These are phyloP conservation scores for Melanostoma mellinum DNA, from an alignment of 2,888 invertebrate species.

Conservation along the genomic window DNA sequence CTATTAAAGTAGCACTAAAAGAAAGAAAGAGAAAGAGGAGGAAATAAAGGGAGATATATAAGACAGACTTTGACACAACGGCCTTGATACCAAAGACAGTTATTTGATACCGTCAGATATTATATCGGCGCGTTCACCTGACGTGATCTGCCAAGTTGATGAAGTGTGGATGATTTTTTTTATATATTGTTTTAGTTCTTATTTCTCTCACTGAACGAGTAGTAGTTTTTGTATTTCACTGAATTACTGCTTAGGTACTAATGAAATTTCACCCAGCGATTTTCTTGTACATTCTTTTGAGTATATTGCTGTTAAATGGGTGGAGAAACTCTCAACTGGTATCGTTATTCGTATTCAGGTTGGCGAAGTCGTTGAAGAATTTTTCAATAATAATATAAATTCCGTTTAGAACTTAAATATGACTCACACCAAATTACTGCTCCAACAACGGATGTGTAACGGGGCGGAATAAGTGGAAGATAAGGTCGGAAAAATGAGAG, in stretches of 20 bases:
- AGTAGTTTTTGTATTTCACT: slow-evolving; percentile 10
- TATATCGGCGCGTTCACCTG: slow-evolving; percentile 53
- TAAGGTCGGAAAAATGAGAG: slow-evolving; percentile 38
- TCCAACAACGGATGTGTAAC: slow-evolving; percentile 25
- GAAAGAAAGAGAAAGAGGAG: slow-evolving; percentile 24
- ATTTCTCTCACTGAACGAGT: background rate
- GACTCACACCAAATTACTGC: slow-evolving; percentile 39
- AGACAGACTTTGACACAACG: slow-evolving; percentile 50
- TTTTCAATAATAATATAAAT: slow-evolving; percentile 44
- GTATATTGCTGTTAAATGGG: slow-evolving; percentile 19
- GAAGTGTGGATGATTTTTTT: slow-evolving; percentile 42
- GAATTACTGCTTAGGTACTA: slow-evolving; percentile 4
- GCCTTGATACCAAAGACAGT: slow-evolving; percentile 65
- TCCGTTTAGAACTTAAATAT: slow-evolving; percentile 18
- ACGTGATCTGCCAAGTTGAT: slow-evolving; percentile 61
- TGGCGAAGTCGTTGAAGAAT: slow-evolving; percentile 40
- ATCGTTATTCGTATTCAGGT: slow-evolving; percentile 54
- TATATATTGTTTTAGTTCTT: background rate
- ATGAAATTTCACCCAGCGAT: slow-evolving; percentile 56
- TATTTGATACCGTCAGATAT: slow-evolving; percentile 57
- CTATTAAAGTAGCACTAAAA: slow-evolving; percentile 23
- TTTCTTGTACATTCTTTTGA: background rate
- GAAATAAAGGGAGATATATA: background rate
- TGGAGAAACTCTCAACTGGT: slow-evolving; percentile 56
- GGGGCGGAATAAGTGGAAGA: slow-evolving; percentile 12